Evolutionary conservation across 1,140 invertebrate species (phyloP), one percentile per base, ranked within the genome.

Genomic region (Camponotus vicinus): DNA sequence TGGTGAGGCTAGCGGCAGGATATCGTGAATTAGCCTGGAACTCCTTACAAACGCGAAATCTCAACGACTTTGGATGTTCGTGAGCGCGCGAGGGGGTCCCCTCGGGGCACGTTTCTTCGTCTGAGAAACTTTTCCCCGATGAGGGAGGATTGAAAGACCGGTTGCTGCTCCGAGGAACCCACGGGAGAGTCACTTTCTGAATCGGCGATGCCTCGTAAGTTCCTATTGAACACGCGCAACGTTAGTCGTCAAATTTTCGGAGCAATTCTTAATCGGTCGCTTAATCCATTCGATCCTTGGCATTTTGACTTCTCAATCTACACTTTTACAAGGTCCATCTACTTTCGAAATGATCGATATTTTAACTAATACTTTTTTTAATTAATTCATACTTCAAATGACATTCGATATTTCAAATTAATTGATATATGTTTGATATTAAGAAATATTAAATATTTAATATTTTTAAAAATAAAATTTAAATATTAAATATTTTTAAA

Each of bases 11-110:
- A 21, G 32, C 61, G 27, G 87, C 32, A 27, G 9, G 40, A 71
- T 59, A 86, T 85, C 82, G 87, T 55, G 85, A 89, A 88, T 86
- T 89, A 90, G 88, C 64, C 67, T 32, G 75, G 13, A 88, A 89
- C 83, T 90, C 85, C 45, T 85, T 75, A 42, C 67, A 71, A 86
- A 37, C 45, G 64, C 57, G 21, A 34, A 61, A 80, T 71, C 67
- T 73, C 57, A 21, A 77, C 59, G 37, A 63, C 42, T 77, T 18
- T 27, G 40, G 18, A 40, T 45, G 57, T 37, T 77, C 21, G 37
- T 37, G 52, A 9, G n/a, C 34, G 73, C 37, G 40, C 55, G 21
- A n/a, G 11, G 15, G 15, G 21, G 18, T 79, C 42, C 32, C 32
- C 77, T 63, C n/a, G 15, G 42, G 21, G 15, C 49, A 37, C 57